These are phyloP conservation scores for Muntiacus reevesi DNA, from an alignment of 2,113 vertebrate genomes.

Conservation along the genomic window DNA sequence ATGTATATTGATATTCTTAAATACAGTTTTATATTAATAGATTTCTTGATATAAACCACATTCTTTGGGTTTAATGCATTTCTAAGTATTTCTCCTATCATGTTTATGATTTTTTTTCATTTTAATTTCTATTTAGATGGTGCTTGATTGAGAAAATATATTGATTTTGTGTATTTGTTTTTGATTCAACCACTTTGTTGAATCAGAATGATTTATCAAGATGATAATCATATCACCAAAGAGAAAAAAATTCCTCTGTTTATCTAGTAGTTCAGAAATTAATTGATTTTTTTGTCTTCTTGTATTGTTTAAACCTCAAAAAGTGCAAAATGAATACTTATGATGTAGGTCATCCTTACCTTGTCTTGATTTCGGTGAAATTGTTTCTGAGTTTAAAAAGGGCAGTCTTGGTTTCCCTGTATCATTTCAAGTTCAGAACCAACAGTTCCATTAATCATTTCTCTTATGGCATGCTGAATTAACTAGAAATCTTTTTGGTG, in stretches of 20 bases:
- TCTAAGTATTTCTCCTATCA: neutral
- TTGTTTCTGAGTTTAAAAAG: neutral
- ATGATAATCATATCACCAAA: neutral
- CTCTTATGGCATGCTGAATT: neutral
- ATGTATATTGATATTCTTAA: neutral
- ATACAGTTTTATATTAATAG: neutral
- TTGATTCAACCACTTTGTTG: neutral
- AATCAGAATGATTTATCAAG: neutral
- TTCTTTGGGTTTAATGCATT: neutral
- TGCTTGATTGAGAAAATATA: neutral
- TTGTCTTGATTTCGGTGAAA: neutral
- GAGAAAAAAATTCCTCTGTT: neutral
- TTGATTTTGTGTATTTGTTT: conserved; percentile 11
- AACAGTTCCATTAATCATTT: neutral
- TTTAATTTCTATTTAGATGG: neutral
- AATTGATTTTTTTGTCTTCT: neutral
- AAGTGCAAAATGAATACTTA: neutral
- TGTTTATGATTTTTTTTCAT: neutral
- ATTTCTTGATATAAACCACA: neutral
- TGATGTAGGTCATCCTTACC: neutral
- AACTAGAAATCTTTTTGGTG: neutral
- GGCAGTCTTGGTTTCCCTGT: neutral
- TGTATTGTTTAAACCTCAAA: neutral
- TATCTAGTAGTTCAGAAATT: neutral
- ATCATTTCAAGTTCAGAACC: neutral